Evolutionary conservation across 1,140 invertebrate genomes (phyloP).

Genomic region (Apocrypta bakeri): DNA sequence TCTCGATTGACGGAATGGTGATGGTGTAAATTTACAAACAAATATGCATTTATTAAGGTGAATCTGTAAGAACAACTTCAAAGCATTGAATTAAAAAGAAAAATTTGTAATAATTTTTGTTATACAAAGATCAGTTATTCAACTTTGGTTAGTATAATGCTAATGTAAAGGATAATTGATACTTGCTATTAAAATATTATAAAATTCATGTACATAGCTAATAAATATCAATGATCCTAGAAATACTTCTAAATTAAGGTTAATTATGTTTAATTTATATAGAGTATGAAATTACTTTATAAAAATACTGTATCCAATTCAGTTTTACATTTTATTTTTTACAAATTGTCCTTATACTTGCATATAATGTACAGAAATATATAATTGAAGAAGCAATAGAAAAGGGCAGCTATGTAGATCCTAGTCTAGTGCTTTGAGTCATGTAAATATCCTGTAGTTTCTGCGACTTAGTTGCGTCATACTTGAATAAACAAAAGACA

Average conservation of each 20-base stretch:
- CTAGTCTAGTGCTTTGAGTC: slow-evolving; percentile 34
- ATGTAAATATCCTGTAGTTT: slow-evolving; percentile 53
- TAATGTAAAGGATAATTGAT: not conserved
- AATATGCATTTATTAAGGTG: slow-evolving; percentile 33
- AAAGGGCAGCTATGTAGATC: slow-evolving; percentile 37
- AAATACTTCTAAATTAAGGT: not conserved
- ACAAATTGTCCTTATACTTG: slow-evolving; percentile 9
- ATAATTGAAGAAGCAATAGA: slow-evolving; percentile 11
- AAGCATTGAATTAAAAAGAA: slow-evolving; percentile 11
- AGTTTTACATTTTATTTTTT: slow-evolving; percentile 23
- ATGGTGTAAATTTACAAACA: slow-evolving; percentile 36
- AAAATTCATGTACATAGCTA: not conserved
- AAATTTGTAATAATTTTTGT: not conserved
- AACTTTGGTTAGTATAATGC: not conserved
- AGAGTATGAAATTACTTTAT: no score
- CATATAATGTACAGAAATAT: not conserved
- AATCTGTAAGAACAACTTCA: slow-evolving; percentile 2
- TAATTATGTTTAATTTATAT: not conserved
- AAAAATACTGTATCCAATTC: no score
- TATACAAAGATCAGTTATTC: not conserved
- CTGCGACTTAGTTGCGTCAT: slow-evolving; percentile 63
- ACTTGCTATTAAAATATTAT: not conserved
- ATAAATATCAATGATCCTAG: not conserved
- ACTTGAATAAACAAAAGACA: slow-evolving; percentile 48
- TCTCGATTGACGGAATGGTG: slow-evolving; percentile 52